These are phyloP conservation scores for Harpalus rufipes DNA, from an alignment of 2,888 invertebrate species.

Conservation along the genomic window DNA sequence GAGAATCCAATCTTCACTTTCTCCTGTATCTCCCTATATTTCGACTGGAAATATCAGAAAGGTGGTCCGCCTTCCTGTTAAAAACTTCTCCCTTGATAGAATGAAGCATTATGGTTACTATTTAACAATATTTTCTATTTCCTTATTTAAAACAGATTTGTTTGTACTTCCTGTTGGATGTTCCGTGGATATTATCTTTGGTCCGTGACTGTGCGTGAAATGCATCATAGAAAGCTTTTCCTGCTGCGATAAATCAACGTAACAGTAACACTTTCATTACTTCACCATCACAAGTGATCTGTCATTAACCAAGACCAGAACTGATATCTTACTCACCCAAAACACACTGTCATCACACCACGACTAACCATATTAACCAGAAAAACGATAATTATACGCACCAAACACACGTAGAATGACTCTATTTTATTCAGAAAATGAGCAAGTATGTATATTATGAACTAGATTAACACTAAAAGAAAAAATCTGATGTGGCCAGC, in stretches of 20 bases:
- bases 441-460: too few species aligned
- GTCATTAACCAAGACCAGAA: slow-evolving; percentile 54
- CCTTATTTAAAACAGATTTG: not conserved
- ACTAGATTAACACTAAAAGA: too few species aligned
- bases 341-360: slow-evolving; percentile 9
- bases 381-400: not conserved
- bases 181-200: not conserved
- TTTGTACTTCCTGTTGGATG: slow-evolving; percentile 5
- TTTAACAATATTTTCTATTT: not conserved
- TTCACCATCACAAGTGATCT: slow-evolving; percentile 31
- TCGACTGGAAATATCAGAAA: too few species aligned
- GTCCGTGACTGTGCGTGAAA: slow-evolving; percentile 11
- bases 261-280: slow-evolving; percentile 62
- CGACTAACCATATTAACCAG: not conserved
- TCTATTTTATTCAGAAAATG: not conserved
- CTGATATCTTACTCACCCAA: slow-evolving; percentile 26
- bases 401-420: not conserved
- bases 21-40: too few species aligned
- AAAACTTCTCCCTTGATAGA: too few species aligned
- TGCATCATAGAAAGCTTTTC: slow-evolving; percentile 64
- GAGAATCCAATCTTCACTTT: too few species aligned
- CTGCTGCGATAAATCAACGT: slow-evolving; percentile 61
- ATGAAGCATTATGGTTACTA: too few species aligned
- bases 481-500: too few species aligned
- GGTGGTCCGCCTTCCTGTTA: too few species aligned